Evolutionary conservation across 2,113 vertebrate genomes (phyloP).

Genomic region (Progne subis): DNA sequence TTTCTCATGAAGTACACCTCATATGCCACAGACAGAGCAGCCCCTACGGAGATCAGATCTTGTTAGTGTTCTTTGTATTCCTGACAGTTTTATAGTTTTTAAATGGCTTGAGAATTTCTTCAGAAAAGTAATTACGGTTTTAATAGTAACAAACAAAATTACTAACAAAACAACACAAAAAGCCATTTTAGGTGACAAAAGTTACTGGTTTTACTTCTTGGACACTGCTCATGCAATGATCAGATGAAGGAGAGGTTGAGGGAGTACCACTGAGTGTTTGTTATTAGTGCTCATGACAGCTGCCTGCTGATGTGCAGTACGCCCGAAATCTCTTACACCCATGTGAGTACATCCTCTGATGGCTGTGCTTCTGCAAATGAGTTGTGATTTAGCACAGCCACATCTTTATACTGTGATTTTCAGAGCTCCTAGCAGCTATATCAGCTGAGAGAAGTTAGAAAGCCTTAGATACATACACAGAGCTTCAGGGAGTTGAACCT

Average conservation of each 20-base stretch:
- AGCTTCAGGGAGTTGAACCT: background rate
- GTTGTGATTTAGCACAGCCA: background rate
- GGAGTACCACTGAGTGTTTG: background rate
- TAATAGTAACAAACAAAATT: background rate
- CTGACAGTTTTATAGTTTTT: background rate
- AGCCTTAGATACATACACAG: background rate
- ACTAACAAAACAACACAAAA: background rate
- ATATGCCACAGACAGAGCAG: conserved; percentile 74
- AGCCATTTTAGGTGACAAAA: background rate
- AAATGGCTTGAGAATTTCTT: background rate
- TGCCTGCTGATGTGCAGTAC: background rate
- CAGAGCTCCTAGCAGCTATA: background rate
- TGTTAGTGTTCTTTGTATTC: background rate
- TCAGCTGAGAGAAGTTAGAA: background rate
- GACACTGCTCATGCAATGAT: background rate
- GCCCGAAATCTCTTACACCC: background rate
- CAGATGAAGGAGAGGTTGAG: background rate
- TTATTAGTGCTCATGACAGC: background rate
- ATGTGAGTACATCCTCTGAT: background rate
- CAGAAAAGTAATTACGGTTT: background rate
- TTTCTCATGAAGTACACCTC: conserved; percentile 95
- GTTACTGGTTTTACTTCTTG: background rate
- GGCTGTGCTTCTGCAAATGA: background rate
- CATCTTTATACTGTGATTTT: background rate
- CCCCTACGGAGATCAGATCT: conserved; percentile 60